These are phyloP conservation scores for Phania funesta DNA, from an alignment of 2,888 invertebrate species.

Conservation along the genomic window DNA sequence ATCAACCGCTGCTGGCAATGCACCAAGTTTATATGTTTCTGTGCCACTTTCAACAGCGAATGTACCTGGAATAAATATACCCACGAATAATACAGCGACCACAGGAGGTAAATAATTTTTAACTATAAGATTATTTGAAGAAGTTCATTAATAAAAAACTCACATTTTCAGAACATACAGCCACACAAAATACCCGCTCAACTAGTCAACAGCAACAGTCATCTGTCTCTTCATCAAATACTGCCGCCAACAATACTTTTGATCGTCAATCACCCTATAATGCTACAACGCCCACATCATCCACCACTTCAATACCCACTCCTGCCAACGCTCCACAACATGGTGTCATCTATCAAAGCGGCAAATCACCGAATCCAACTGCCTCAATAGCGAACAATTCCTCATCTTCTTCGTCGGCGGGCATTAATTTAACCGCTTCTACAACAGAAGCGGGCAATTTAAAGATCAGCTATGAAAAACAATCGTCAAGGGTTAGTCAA, in stretches of 20 bases:
- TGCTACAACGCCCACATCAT: conserved; percentile 36
- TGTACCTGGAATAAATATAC: conserved; percentile 80
- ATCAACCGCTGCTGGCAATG: conserved; percentile 68
- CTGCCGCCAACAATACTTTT: conserved; percentile 35
- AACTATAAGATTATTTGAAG: neutral
- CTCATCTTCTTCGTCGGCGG: conserved; percentile 69
- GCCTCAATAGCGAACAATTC: conserved; percentile 63
- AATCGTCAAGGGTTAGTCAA: conserved; percentile 80
- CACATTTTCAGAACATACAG: conserved; percentile 36
- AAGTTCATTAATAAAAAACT: neutral
- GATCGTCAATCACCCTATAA: conserved; percentile 68
- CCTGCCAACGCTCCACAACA: conserved; percentile 60
- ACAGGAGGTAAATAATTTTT: conserved; percentile 34
- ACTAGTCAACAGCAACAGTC: conserved; percentile 59
- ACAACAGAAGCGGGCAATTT: conserved; percentile 81
- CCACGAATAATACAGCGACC: conserved; percentile 71
- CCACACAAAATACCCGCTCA: conserved; percentile 51
- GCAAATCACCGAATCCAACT: conserved; percentile 76
- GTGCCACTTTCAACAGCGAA: conserved; percentile 83
- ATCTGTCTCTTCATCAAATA: conserved; percentile 49
- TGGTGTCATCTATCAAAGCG: conserved; percentile 76
- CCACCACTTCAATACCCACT: conserved; percentile 51
- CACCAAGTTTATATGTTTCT: conserved; percentile 84
- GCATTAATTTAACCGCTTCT: conserved; percentile 78
- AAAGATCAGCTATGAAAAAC: conserved; percentile 83